Base-by-base conservation (phyloP, 2,888 invertebrate species). In the Conops quadrifasciatus region DNA sequence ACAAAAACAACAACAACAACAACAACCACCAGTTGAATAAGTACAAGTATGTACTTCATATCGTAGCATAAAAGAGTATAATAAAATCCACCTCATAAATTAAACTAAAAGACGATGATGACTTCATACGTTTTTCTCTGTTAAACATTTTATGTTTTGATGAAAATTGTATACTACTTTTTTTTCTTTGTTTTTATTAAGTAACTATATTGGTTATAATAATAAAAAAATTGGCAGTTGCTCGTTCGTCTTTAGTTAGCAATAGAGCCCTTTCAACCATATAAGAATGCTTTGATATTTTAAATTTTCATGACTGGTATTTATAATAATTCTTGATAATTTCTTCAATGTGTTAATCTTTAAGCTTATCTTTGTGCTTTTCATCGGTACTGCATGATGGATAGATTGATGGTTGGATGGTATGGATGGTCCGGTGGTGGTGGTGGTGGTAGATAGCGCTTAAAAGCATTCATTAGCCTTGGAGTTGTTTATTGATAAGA, bases 281-380 rank as follows among this genome's bases (percentile, higher is more conserved):
- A 36, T 36, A 7, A 36, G 4, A 36, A 36, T 4, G 4, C 9
- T 36, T 36, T 9, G 36, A 36, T 7, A 36, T 36, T 9, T 9
- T 36, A 4, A 36, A 36, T 36, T 36, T 36, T 36, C 36, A 36
- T 36, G 36, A 28, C 28, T 28, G 26, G 26, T 26, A 58, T 58
- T 58, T 58, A 58, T 58, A 24, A 58, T 58, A 58, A 58, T 58
- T 16, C 58, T 16, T 24, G 28, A 9, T 58, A 58, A 58, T 58
- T 9, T 53, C 58, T 58, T 58, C 3, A 58, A 28, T 24, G 26
- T 58, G 36, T 58, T 58, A 58, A 58, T 58, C 58, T 24, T 15
- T 13, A 58, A 28, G 21, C 28, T 58, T 58, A 19, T 9, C 36
- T 36, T 36, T 36, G 36, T 36, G 36, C 36, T 36, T 36, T 36